Evolutionary conservation across 1,140 invertebrate species (phyloP).

Genomic region (Brachionus angularis): DNA sequence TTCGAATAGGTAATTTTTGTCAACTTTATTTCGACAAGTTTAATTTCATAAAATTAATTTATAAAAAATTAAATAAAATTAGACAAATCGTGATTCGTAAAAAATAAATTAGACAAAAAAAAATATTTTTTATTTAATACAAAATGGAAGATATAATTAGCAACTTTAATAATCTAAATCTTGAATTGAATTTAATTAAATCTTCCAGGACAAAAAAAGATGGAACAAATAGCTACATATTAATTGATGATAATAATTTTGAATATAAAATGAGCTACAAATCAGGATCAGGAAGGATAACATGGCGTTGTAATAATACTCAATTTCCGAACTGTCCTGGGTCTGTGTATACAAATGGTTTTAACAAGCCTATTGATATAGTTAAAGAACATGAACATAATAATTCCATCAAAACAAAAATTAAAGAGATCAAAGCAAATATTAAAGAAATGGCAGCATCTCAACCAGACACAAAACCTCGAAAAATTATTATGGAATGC

Average conservation of each 20-base stretch:
- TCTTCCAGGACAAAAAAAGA: background rate
- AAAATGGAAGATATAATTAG: background rate
- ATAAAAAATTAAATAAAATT: no score
- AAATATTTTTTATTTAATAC: background rate
- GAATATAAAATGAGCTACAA: constrained; percentile 16
- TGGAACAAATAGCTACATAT: background rate
- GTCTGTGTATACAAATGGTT: constrained; percentile 1
- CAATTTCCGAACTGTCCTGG: constrained; percentile 3
- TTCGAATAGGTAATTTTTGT: no score
- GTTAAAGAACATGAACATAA: constrained; percentile 9
- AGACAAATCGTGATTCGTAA: no score
- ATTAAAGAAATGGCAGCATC: constrained; percentile 27
- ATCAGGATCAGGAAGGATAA: background rate
- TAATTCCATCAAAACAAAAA: background rate
- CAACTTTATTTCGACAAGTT: no score
- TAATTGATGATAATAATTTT: constrained; percentile 5
- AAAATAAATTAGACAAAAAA: no score
- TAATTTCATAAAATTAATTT: no score
- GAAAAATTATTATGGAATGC: constrained; percentile 19
- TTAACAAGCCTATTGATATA: background rate
- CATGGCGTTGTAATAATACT: constrained; percentile 20
- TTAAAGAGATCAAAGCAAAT: constrained; percentile 13
- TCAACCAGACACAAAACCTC: constrained; percentile 11
- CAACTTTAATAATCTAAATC: background rate
- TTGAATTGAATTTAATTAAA: constrained; percentile 2